A percentile compares a stretch with the other conserved stretches of the same genome.
phyloP scores from a whole-genome alignment of 2,797 vertebrate genomes.

The Tarsius wallacei region DNA sequence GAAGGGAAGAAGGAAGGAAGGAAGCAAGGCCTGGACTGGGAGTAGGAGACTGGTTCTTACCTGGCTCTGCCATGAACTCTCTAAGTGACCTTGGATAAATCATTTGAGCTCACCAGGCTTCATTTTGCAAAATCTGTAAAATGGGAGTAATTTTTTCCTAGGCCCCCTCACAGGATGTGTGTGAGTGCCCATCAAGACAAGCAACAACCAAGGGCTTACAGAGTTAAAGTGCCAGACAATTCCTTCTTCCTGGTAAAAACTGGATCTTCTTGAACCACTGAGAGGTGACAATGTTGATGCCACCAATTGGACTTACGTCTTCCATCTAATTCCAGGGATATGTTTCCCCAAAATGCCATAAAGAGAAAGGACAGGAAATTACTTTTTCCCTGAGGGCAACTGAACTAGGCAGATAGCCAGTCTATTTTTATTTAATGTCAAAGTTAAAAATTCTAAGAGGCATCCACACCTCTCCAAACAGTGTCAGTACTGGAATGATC shows the following conservation, averaged over 20 bases:
- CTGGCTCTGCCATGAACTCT: background rate
- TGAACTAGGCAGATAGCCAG: background rate
- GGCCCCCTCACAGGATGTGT: too few species aligned
- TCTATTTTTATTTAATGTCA: slow-evolving; percentile 11
- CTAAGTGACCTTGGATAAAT: background rate
- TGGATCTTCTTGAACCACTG: background rate
- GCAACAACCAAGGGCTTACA: background rate
- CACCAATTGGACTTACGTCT: background rate
- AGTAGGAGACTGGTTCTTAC: background rate
- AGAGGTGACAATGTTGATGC: background rate
- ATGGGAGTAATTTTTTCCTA: background rate
- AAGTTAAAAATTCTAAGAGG: slow-evolving; percentile 40
- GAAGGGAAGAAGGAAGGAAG: background rate
- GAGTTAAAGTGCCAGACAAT: background rate
- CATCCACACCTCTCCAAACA: background rate
- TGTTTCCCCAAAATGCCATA: background rate
- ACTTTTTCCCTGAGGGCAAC: background rate
- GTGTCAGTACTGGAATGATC: background rate
- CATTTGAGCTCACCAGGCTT: background rate
- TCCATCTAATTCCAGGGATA: background rate
- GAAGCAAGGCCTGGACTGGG: background rate
- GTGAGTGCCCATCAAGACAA: background rate
- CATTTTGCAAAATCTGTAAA: background rate
- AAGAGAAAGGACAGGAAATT: slow-evolving; percentile 19
- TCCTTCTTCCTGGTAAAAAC: background rate